Evolutionary conservation across 2,797 vertebrate genomes (phyloP), one percentile per base, ranked within the genome.

Genomic region (Arremon aurantiirostris): DNA sequence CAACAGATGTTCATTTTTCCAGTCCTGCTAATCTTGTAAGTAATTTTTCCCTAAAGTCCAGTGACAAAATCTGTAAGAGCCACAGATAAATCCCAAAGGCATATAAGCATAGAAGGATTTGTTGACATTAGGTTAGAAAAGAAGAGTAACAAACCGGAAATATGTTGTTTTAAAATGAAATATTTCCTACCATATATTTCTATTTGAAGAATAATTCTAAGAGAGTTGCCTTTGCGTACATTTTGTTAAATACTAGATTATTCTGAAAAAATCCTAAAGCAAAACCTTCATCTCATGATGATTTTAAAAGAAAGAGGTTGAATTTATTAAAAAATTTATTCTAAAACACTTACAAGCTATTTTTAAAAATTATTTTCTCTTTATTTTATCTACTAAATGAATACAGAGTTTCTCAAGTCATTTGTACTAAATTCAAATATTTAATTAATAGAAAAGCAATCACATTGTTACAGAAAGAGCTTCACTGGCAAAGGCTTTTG

Each of bases 1-100:
- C n/a, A 85, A 61, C 83, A 95, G 86, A 92, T 92, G 95, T 76
- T 91, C 32, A 26, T 89, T 92, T 93, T 94, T 89, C 53, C 46
- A 76, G 35, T 75, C 46, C 35, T 95, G 70, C 14, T 94, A 89
- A 91, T 84, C 39, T 72, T 95, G 56, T 59, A 92, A 90, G 63
- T 72, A 20, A 79, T 84, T 76, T 81, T 79, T 41, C 80, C 59
- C 66, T 15, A 6, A 64, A 81, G 22, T 77, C 39, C 22, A 59
- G 18, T 24, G 28, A 63, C 27, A 92, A 83, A 84, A 57, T 53
- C 47, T 77, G n/a, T 75, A 79, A 86, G 24, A 90, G 9, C 8
- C 30, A 49, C 32, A 63, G 52, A 69, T 63, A 71, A 82, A 64
- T 83, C 60, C 53, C 44, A 72, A 80, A 76, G 37, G 9, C 12